Evolutionary conservation across 2,797 vertebrate species (phyloP), one percentile per base, ranked within the genome.

Genomic region (Amblyraja radiata): DNA sequence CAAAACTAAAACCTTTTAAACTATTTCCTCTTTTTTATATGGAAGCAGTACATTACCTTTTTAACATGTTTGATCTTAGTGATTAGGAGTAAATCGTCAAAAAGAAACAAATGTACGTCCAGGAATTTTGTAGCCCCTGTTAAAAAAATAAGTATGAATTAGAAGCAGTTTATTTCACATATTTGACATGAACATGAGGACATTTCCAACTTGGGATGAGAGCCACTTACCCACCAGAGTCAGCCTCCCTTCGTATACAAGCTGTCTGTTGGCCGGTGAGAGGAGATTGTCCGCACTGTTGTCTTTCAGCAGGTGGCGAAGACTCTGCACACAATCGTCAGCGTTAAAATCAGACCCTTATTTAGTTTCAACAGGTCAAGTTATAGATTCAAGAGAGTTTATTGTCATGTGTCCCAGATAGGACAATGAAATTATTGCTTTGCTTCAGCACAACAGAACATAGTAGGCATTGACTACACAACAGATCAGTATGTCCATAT

Each of bases 51-150:
- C 93, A 16, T 96, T 96, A 98, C 97, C 97, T 98, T 98, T 96
- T 98, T 98, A 96, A 95, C 98, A 86, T 95, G 95, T 95, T 98
- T 98, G 63, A 97, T 97, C 97, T 98, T 99, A 39, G 97, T 98
- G 95, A 99, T 97, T 93, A 98, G 96, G 93, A 99, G 96, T 95
- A 99, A 98, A 96, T 98, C 98, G 36, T 98, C 95, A 6, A 98
- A 99, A 94, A 99, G 97, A 95, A 99, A 98, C 93, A 99, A 94
- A 93, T 97, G 98, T 93, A 97, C 96, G 0, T 98, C 97, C 7
- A 97, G 95, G 94, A 97, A 95, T 96, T 98, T 98, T n/a, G 97
- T 95, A 93, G 97, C 97, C 94, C 96, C 96, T 97, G 94, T 93
- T 68, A 68, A 81, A 96, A 93, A 94, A 93, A 86, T 6, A 92